phyloP scores from a whole-genome alignment of 1,140 invertebrate genomes.

The Eulimnadia texana region DNA sequence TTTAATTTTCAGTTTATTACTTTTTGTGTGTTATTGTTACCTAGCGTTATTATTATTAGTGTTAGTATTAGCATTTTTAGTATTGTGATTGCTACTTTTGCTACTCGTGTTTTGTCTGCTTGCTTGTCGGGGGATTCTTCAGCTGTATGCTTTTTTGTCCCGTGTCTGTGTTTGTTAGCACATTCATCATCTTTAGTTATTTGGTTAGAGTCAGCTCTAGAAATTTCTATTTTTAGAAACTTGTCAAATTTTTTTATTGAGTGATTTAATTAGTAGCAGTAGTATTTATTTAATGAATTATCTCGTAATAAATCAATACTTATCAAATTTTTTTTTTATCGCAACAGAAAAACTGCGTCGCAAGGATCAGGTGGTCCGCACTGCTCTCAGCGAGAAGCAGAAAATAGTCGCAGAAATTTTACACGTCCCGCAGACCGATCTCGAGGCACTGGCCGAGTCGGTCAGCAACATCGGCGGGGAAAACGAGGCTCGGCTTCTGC shows the following conservation, averaged over 20 bases:
- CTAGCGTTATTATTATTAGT: not conserved
- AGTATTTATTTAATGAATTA: not conserved
- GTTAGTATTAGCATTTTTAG: not conserved
- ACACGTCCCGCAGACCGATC: conserved; percentile 53
- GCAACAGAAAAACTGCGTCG: conserved; percentile 50
- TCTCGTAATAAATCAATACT: no score
- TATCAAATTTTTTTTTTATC: no score
- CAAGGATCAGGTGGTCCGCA: conserved; percentile 51
- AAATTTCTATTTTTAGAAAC: no score
- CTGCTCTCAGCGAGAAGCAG: conserved; percentile 57
- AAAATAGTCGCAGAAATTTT: conserved; percentile 56
- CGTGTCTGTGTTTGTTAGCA: not conserved
- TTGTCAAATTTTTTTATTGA: not conserved
- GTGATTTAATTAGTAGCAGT: not conserved
- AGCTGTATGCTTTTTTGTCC: no score
- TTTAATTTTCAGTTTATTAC: not conserved
- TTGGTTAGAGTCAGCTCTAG: no score
- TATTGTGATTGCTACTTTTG: not conserved
- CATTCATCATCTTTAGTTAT: not conserved
- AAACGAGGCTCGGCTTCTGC: conserved; percentile 50
- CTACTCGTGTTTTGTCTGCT: not conserved
- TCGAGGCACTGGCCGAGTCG: conserved; percentile 47
- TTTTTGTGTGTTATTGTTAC: not conserved
- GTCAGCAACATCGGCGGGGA: conserved; percentile 33
- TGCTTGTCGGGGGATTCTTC: no score